Evolutionary conservation across 2,888 invertebrate species (phyloP).

Genomic region (Colostygia pectinataria): DNA sequence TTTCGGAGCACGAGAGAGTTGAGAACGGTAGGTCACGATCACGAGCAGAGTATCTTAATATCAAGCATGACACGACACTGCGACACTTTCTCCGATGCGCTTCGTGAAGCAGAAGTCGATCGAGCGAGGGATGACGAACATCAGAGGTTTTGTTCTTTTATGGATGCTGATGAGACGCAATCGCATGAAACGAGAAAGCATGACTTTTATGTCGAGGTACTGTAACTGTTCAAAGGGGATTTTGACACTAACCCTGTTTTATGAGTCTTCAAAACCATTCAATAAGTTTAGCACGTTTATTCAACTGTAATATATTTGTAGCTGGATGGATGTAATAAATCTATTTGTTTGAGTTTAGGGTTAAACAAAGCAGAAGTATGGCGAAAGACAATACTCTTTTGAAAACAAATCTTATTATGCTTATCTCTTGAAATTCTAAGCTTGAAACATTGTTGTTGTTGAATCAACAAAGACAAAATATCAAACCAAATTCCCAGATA

Average conservation of each 20-base stretch:
- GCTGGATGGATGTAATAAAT: no score
- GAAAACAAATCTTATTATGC: no score
- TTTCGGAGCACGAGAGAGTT: not conserved
- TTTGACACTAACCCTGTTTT: no score
- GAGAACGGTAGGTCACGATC: slow-evolving; percentile 2
- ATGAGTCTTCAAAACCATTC: no score
- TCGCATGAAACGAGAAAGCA: slow-evolving; percentile 13
- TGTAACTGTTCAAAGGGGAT: no score
- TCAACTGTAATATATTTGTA: no score
- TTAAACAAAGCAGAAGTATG: no score
- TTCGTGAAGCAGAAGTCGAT: slow-evolving; percentile 27
- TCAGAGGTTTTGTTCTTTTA: slow-evolving; percentile 21
- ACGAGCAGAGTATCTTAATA: slow-evolving; percentile 1
- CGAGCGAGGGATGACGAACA: slow-evolving; percentile 19
- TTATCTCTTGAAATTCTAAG: no score
- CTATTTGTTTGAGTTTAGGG: no score
- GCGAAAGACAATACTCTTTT: no score
- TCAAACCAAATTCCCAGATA: not conserved
- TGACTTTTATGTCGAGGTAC: not conserved
- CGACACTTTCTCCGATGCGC: slow-evolving; percentile 39
- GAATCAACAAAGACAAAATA: no score
- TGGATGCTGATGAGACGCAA: slow-evolving; percentile 16
- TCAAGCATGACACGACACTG: slow-evolving; percentile 13
- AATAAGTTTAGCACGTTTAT: not conserved
- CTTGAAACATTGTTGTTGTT: no score